These are phyloP conservation scores for Andricus quercusramuli DNA, from an alignment of 2,888 invertebrate species.

Conservation along the genomic window DNA sequence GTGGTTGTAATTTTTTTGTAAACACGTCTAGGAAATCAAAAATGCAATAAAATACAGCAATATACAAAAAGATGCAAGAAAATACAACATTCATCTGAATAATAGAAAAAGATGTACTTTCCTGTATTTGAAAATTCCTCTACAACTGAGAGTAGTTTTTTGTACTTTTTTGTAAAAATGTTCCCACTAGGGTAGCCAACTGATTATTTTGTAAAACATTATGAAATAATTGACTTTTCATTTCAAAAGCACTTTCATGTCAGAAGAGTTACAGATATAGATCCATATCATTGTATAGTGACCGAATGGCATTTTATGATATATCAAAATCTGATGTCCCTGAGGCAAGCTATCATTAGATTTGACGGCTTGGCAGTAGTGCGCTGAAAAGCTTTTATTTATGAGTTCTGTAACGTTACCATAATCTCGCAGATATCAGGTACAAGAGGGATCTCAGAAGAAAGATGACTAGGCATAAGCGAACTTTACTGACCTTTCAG, in stretches of 20 bases:
- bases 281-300: not conserved
- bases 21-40: no score
- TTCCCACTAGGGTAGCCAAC: no score
- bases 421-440: constrained; percentile 36
- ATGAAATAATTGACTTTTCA: not conserved
- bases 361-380: constrained; percentile 15
- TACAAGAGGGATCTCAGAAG: constrained; percentile 32
- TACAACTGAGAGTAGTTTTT: no score
- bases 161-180: no score
- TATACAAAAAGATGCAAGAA: no score
- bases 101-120: no score
- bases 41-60: no score
- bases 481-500: constrained; percentile 41
- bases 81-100: no score
- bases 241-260: not conserved
- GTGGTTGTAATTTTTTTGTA: no score
- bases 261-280: not conserved
- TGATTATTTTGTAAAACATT: not conserved
- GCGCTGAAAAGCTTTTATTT: constrained; percentile 37
- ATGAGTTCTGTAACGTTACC: constrained; percentile 35
- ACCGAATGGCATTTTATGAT: constrained; percentile 20
- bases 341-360: not conserved
- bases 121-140: no score
- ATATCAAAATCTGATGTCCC: constrained; percentile 2
- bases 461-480: constrained; percentile 38